Base-by-base conservation (phyloP, 2,888 invertebrate genomes). In the Ceratothoa steindachneri region DNA sequence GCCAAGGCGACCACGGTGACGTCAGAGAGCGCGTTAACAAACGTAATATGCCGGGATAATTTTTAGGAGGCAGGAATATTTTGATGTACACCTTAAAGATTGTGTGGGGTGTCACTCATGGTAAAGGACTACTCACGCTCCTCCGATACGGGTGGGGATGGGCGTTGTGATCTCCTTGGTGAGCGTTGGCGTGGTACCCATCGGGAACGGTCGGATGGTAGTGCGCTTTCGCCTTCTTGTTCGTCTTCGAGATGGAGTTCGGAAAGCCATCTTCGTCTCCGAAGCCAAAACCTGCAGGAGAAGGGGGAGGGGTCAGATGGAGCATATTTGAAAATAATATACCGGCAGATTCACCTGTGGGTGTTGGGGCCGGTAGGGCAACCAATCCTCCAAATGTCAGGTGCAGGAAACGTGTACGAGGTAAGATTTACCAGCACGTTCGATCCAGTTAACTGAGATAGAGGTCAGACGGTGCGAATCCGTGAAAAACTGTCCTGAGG, bases 201-300 rank as follows among this genome's bases (percentile, higher is more conserved):
- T n/a, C n/a, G n/a, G n/a, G n/a, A n/a, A n/a, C n/a, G n/a, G n/a
- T n/a, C n/a, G 4, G 70, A 60, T 9, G 70, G 60, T 22, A 60
- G 60, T 0, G n/a, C 30, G 30, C 60, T 60, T 60, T 60, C 0
- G 69, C 7, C 15, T 28, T 53, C 22, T 5, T 2, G 41, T 72
- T 72, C 4, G 72, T 72, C 67, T 72, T 72, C 30, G 30, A 27
- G 29, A 72, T 72, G 67, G 67, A 67, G 30, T 72, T 52, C 2
- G 72, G 72, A 41, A 72, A 72, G 9, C 72, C 72, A n/a, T 55
- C 22, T 67, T 72, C 72, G 60, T 72, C 68, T 12, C 72, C 72
- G 4, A 72, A 28, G 15, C 72, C 72, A 30, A 72, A 52, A 2
- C 53, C 72, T 72, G 30, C 2, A 27, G 27, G n/a, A 41, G 1